Base-by-base conservation (phyloP, 2,113 vertebrate genomes). In the Poeciliopsis retropinna region DNA sequence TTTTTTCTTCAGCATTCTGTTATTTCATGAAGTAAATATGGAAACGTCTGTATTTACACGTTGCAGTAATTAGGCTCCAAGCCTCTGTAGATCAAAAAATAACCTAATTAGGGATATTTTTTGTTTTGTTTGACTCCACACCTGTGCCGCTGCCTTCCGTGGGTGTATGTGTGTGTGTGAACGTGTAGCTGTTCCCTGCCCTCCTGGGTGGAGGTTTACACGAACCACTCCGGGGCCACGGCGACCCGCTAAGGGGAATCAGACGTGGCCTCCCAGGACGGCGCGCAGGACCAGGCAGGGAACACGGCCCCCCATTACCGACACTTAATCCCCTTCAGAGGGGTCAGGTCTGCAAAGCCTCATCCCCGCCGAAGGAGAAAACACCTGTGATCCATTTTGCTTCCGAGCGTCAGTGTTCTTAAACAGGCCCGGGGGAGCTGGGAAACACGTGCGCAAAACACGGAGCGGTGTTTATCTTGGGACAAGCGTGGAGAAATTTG, bases 21-120 rank as follows among this genome's bases (percentile, higher is more conserved):
- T 89, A 81, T 89, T 91, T 86, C 79, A 75, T 34, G 73, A n/a
- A 44, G 83, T 88, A 89, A 88, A 89, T 87, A 90, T 90, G 87
- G 86, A 92, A 92, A 83, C 67, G 76, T 89, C 87, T 91, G 83
- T 93, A 89, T 93, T 92, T 92, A 90, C 88, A 89, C 88, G 82
- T 84, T 85, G 85, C 77, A 89, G 89, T 89, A 92, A 93, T 93
- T 88, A 91, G 86, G 9, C 80, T 84, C 39, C 54, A 78, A 83
- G 82, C 80, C 84, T 88, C 87, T 79, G 82, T 86, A 91, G 87
- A 91, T 92, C 89, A 84, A 89, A 91, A 91, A 91, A 88, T 83
- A 92, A 89, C 86, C 88, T 89, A 93, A 91, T 91, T 91, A 92
- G 82, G 86, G 78, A 79, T 89, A 88, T 86, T 92, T 92, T 88